These are phyloP conservation scores for Campopleginae sp. DNA, from an alignment of 2,888 invertebrate genomes.

Conservation along the genomic window DNA sequence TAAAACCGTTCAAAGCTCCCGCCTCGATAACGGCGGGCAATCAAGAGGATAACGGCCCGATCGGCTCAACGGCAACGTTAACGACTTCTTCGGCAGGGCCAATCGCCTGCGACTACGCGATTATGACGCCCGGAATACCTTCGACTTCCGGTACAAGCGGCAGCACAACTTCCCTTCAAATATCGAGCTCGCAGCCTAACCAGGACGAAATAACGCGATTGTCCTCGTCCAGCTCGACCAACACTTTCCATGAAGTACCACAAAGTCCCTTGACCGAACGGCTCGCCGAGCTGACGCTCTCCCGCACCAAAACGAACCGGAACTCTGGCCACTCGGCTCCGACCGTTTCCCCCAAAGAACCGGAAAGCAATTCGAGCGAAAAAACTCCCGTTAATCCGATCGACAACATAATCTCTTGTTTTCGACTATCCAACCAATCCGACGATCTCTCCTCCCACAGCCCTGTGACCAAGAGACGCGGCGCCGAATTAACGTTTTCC, in stretches of 20 bases:
- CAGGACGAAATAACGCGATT: constrained; percentile 39
- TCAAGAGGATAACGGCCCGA: constrained; percentile 41
- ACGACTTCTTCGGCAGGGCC: constrained; percentile 25
- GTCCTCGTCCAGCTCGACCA: constrained; percentile 38
- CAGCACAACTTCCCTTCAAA: constrained; percentile 2
- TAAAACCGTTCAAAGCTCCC: constrained; percentile 83
- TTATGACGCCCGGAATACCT: constrained; percentile 67
- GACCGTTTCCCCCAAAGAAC: constrained; percentile 46
- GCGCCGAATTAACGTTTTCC: constrained; percentile 55
- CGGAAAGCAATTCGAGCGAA: constrained; percentile 7
- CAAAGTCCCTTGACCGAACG: constrained; percentile 68
- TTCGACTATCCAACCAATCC: constrained; percentile 34
- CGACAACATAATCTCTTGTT: neutral
- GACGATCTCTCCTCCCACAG: constrained; percentile 64
- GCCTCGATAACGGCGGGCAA: neutral
- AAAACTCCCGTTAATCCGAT: constrained; percentile 10
- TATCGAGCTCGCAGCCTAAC: neutral
- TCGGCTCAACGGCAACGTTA: constrained; percentile 22
- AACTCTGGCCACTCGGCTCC: constrained; percentile 61
- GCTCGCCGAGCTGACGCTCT: constrained; percentile 64
- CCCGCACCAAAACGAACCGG: constrained; percentile 62
- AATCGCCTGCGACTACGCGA: constrained; percentile 70
- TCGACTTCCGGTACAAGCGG: constrained; percentile 5
- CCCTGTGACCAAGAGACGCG: constrained; percentile 76
- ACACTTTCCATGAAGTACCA: constrained; percentile 54